phyloP scores from a whole-genome alignment of 2,797 vertebrate genomes.

The Argyrosomus regius region DNA sequence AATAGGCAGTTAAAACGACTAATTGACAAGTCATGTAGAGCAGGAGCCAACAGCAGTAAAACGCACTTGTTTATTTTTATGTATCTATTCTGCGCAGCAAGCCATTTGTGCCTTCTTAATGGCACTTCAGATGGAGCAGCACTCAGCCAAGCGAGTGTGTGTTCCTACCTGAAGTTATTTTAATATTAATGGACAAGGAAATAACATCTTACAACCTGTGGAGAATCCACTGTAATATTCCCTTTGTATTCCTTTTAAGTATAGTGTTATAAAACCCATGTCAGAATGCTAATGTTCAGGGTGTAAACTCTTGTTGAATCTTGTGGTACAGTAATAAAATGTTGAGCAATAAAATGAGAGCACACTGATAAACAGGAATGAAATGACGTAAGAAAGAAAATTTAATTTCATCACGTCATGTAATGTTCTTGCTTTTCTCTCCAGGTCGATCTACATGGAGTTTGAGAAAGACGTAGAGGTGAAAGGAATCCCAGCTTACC shows the following conservation, averaged over 20 bases:
- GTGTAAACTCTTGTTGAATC: not conserved
- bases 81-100: not conserved
- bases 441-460: slow-evolving; percentile 87
- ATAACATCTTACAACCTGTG: not conserved
- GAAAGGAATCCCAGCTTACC: slow-evolving; percentile 86
- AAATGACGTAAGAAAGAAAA: not conserved
- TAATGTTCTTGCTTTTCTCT: slow-evolving; percentile 5
- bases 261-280: too few relatives aligned
- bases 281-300: not conserved
- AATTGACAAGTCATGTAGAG: not conserved
- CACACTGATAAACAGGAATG: not conserved
- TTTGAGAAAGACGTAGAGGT: slow-evolving; percentile 87
- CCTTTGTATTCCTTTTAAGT: too few relatives aligned
- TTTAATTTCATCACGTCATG: not conserved
- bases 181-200: not conserved
- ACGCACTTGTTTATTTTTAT: not conserved
- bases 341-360: not conserved
- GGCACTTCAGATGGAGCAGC: not conserved
- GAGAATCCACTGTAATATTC: not conserved
- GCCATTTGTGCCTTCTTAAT: not conserved
- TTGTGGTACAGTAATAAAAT: not conserved
- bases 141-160: not conserved
- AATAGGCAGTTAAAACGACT: not conserved
- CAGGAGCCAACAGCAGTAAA: not conserved
- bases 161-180: not conserved